These are phyloP conservation scores for Ellobium chinense DNA, from an alignment of 2,888 invertebrate genomes.

Conservation along the genomic window DNA sequence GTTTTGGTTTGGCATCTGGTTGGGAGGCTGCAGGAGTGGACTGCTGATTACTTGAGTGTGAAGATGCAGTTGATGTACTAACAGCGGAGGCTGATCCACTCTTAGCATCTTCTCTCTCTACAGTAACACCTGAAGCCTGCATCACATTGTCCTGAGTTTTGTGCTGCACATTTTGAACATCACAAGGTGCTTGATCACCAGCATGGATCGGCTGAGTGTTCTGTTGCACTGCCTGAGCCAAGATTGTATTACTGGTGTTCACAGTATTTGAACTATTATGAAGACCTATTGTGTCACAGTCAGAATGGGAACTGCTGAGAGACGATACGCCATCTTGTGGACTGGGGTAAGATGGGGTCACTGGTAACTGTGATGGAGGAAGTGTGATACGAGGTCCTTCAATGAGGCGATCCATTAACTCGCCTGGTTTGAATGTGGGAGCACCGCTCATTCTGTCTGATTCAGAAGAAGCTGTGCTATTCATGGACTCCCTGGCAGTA, in stretches of 20 bases:
- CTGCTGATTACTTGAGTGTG: not conserved
- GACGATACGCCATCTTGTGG: not conserved
- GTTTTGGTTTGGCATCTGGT: not conserved
- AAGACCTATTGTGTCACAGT: not conserved
- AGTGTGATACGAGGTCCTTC: conserved; percentile 42
- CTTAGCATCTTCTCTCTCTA: not conserved
- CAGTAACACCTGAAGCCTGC: not conserved
- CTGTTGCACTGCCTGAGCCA: not conserved
- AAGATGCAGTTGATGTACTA: not conserved
- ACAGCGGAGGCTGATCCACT: not conserved
- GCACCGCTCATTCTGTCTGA: not conserved
- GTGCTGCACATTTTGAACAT: not conserved
- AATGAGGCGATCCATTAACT: conserved; percentile 25
- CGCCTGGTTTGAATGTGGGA: not conserved
- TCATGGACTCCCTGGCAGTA: not conserved
- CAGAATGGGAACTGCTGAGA: not conserved
- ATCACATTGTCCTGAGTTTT: not conserved
- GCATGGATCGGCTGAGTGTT: not conserved
- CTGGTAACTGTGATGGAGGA: conserved; percentile 34
- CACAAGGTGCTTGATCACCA: not conserved
- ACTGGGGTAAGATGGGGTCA: not conserved
- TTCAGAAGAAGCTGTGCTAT: not conserved
- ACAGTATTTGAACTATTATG: not conserved
- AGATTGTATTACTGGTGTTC: not conserved
- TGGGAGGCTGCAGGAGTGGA: not conserved